Base-by-base conservation (phyloP, 2,113 vertebrate species). In the Aptenodytes forsteri region DNA sequence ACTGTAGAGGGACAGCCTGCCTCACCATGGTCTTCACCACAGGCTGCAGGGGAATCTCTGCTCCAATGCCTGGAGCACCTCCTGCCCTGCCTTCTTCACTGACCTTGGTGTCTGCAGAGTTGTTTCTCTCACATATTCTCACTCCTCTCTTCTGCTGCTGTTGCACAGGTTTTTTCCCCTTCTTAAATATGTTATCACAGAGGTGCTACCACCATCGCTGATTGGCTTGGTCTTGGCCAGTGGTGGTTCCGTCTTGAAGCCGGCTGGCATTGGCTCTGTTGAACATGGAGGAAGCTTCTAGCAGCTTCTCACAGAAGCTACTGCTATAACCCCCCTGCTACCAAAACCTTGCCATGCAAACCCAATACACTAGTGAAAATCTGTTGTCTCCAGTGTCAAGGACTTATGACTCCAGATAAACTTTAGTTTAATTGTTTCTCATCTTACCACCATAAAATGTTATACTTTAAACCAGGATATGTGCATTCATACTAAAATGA, bases 31-130 rank as follows among this genome's bases (percentile, higher is more conserved):
- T 7, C 42, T 32, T 38, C 13, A 19, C 21, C 42, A 38, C 0
- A 1, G 55, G 22, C 32, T 70, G 13, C 47, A 54, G 32, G 14
- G 9, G 7, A 52, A 36, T 61, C 46, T 46, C 46, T 46, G 27
- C 14, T 36, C 47, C 1, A 1, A 21, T 1, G 0, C 14, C 21
- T 61, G 27, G 12, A 46, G 11, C 46, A 54, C 9, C 26, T 59
- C 7, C 18, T 66, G 9, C 40, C 7, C 15, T 6, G n/a, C 9
- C 61, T 66, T 65, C 36, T 83, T 50, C 56, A 61, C 18, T 66
- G 61, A 66, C 23, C 25, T 66, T 22, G 30, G 16, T 29, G 23
- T 54, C 18, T 42, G 23, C 62, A 46, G 32, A 4, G 15, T 4
- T 55, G 19, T 66, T 66, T 23, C 20, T 38, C 42, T 40, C 38